A percentile compares a stretch with the other conserved stretches of the same genome.
Evolutionary conservation across 2,797 vertebrate genomes (phyloP).

Genomic region (Eupleurogrammus muticus): DNA sequence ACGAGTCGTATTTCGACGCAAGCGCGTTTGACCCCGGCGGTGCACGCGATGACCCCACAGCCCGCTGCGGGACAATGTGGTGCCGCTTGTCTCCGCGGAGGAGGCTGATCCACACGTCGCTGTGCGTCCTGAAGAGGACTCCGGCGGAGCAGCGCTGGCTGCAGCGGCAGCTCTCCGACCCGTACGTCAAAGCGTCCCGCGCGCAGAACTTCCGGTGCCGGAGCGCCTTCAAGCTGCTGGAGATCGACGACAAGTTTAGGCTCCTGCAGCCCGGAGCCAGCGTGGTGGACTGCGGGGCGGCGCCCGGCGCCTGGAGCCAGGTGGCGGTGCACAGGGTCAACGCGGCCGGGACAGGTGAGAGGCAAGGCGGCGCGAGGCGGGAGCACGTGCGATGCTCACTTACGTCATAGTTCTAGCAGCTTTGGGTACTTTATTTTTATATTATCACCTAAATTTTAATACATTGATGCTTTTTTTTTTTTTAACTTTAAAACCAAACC

Average conservation of each 20-base stretch:
- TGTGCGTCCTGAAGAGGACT: slow-evolving; percentile 72
- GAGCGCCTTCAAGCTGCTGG: slow-evolving; percentile 95
- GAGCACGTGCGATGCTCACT: too few species aligned
- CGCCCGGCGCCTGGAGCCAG: slow-evolving; percentile 97
- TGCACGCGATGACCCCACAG: not conserved
- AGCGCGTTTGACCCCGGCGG: not conserved
- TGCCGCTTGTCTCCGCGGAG: not conserved
- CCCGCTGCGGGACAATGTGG: slow-evolving; percentile 44
- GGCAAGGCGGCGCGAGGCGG: not conserved
- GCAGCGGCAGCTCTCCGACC: slow-evolving; percentile 88
- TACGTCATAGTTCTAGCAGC: too few species aligned
- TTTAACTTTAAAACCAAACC: too few species aligned
- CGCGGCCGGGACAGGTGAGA: slow-evolving; percentile 86
- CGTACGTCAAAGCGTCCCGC: slow-evolving; percentile 90
- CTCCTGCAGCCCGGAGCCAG: slow-evolving; percentile 87
- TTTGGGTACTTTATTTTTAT: too few species aligned
- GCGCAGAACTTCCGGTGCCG: slow-evolving; percentile 90
- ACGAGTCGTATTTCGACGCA: slow-evolving; percentile 19
- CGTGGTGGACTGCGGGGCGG: slow-evolving; percentile 94
- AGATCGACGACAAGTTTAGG: slow-evolving; percentile 86
- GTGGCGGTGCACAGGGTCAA: slow-evolving; percentile 92
- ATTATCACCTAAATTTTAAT: too few species aligned
- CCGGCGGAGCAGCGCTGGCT: slow-evolving; percentile 89
- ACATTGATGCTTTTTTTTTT: too few species aligned
- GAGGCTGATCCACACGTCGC: slow-evolving; percentile 77